Conservation (phyloP, 2,113 vertebrate genomes). For the Sminthopsis crassicaudata region DNA sequence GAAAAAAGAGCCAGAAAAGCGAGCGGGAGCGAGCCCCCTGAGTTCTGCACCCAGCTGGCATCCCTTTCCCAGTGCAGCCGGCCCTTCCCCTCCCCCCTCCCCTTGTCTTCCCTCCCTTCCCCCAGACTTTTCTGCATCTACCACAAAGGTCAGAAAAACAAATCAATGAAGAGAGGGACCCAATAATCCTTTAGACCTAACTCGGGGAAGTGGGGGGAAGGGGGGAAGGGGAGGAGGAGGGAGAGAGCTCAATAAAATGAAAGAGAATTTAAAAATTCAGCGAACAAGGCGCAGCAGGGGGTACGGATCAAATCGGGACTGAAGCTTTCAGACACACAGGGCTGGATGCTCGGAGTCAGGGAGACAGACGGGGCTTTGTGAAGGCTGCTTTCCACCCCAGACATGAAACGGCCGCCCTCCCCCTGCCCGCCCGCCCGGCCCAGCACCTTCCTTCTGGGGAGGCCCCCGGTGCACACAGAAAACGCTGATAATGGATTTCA, state of each 20-base stretch:
- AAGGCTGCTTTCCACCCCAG: not conserved
- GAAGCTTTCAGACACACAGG: constrained; percentile 40
- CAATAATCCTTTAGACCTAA: constrained; percentile 76
- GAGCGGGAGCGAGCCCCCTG: not conserved
- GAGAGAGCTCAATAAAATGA: constrained; percentile 69
- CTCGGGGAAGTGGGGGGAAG: constrained; percentile 48
- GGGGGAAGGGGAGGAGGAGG: constrained; percentile 60
- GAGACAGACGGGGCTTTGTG: not conserved
- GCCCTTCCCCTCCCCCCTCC: not conserved
- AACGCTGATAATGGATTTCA: not conserved
- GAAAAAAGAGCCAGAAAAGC: not conserved
- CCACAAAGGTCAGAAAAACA: constrained; percentile 83
- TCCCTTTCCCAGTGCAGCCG: not conserved
- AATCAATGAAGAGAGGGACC: constrained; percentile 78
- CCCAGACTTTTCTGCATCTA: constrained; percentile 74
- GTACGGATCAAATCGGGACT: constrained; percentile 70
- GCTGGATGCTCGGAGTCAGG: constrained; percentile 14
- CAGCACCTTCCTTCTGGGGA: not conserved
- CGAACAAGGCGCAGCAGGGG: constrained; percentile 72
- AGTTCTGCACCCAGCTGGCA: not conserved
- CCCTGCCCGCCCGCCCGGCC: not conserved
- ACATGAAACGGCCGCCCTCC: not conserved
- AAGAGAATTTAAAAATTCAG: constrained; percentile 79
- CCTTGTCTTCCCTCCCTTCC: constrained; percentile 63
- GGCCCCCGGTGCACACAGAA: not conserved